Base-by-base conservation (phyloP, 2,113 vertebrate genomes). In the Lasiurus borealis region DNA sequence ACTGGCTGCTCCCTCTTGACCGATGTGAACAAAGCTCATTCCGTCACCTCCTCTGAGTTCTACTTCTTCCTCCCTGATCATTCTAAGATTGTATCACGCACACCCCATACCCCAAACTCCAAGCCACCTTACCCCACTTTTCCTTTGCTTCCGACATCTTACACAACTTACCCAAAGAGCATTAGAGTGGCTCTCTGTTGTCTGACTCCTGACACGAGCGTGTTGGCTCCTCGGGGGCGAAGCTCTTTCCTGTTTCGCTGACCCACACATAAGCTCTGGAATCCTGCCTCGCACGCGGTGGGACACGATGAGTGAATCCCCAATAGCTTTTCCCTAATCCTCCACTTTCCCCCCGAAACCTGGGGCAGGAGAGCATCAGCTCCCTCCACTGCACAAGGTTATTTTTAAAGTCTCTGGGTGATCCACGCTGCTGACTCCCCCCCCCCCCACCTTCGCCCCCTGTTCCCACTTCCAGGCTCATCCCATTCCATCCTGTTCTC, bases 361-460 rank as follows among this genome's bases (percentile, higher is more conserved):
- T 62, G 9, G 29, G 64, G 54, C 44, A n/a, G 29, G 62, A 73
- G 59, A 76, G 23, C 50, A 6, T 31, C 0, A 0, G 19, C 14
- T 40, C 31, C 3, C 29, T 59, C 19, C 29, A 10, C 68, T 2
- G 5, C 4, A 11, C 0, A 2, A 34, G 2, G 12, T 27, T 27
- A 4, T 8, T 13, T 6, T 31, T 69, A 21, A n/a, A 25, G 31
- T 48, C 40, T 27, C 21, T 31, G 57, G 75, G 62, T 6, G 64
- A 31, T 7, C 40, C 57, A 11, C 27, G 27, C 8, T 27, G 50
- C 59, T 75, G 71, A 18, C 78, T 18, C 7, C 18, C 18, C 3
- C 23, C 9, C 18, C 15, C 3, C 29, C n/a, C n/a, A n/a, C n/a
- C n/a, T n/a, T n/a, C n/a, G n/a, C n/a, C n/a, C n/a, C 25, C 81